phyloP scores from a whole-genome alignment of 2,888 invertebrate genomes.

The Euplexia lucipara region DNA sequence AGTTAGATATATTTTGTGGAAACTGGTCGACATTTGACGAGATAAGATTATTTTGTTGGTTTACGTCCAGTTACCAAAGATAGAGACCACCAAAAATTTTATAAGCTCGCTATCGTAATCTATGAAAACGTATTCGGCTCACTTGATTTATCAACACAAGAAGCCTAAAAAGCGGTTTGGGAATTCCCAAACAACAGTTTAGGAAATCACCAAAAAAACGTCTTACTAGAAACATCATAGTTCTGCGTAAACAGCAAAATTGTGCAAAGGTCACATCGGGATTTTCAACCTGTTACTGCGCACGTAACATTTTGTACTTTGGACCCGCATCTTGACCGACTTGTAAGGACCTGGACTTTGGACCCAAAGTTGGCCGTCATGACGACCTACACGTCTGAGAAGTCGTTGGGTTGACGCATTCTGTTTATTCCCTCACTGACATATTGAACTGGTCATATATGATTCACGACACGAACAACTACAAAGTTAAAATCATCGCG shows the following conservation, averaged over 20 bases:
- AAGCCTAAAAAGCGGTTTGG: background rate
- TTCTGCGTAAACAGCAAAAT: background rate
- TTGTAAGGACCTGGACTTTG: slow-evolving; percentile 18
- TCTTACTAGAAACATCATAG: background rate
- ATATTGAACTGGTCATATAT: slow-evolving; percentile 19
- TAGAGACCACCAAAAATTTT: background rate
- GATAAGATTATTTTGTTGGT: no score
- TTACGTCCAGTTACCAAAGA: background rate
- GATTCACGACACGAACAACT: slow-evolving; percentile 16
- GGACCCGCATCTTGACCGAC: slow-evolving; percentile 16
- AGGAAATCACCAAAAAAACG: background rate
- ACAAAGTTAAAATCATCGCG: slow-evolving; percentile 10
- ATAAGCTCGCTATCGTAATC: background rate
- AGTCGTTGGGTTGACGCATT: slow-evolving; percentile 30
- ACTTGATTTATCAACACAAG: background rate
- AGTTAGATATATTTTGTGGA: no score
- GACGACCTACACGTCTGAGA: slow-evolving; percentile 1
- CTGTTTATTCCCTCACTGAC: slow-evolving; percentile 22
- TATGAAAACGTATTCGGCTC: background rate
- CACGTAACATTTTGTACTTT: slow-evolving; percentile 26
- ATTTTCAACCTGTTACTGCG: slow-evolving; percentile 16
- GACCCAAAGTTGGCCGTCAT: slow-evolving; percentile 14
- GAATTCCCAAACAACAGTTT: background rate
- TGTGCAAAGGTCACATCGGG: background rate
- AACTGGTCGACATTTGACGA: no score